Evolutionary conservation across 2,113 vertebrate species (phyloP).

Genomic region (Pelodiscus sinensis): DNA sequence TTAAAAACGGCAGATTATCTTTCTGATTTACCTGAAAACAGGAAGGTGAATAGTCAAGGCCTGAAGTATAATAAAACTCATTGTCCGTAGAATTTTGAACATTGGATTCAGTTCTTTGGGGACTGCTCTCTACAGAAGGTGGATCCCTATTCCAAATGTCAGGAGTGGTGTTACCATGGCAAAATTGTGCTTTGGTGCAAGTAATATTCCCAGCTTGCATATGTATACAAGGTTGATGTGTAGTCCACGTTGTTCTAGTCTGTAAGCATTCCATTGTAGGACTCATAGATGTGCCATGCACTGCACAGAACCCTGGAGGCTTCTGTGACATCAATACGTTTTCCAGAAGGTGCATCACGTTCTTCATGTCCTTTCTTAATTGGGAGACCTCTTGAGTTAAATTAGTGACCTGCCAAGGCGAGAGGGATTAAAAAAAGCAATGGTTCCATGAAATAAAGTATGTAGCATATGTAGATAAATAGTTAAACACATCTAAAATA

Average conservation of each 20-base stretch:
- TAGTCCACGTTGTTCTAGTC: slow-evolving; percentile 70
- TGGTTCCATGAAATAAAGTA: not conserved
- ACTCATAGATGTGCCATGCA: slow-evolving; percentile 67
- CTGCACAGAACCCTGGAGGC: slow-evolving; percentile 68
- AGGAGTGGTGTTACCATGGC: slow-evolving; percentile 56
- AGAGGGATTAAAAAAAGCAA: not conserved
- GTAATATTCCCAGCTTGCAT: slow-evolving; percentile 62
- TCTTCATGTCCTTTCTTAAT: slow-evolving; percentile 84
- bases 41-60: slow-evolving; percentile 72
- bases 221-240: slow-evolving; percentile 71
- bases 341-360: slow-evolving; percentile 80
- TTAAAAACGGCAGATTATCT: slow-evolving; percentile 76
- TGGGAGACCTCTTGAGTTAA: slow-evolving; percentile 84
- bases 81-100: slow-evolving; percentile 59
- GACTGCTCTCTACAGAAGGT: slow-evolving; percentile 72
- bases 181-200: slow-evolving; percentile 77
- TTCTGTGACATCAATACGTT: slow-evolving; percentile 74
- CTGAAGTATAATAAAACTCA: slow-evolving; percentile 67
- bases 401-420: slow-evolving; percentile 74
- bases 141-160: slow-evolving; percentile 76
- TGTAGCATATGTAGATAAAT: not conserved
- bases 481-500: not conserved
- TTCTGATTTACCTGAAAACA: slow-evolving; percentile 78
- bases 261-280: slow-evolving; percentile 75
- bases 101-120: slow-evolving; percentile 72